Evolutionary conservation across 2,113 vertebrate genomes (phyloP).

Genomic region (Canis aureus): DNA sequence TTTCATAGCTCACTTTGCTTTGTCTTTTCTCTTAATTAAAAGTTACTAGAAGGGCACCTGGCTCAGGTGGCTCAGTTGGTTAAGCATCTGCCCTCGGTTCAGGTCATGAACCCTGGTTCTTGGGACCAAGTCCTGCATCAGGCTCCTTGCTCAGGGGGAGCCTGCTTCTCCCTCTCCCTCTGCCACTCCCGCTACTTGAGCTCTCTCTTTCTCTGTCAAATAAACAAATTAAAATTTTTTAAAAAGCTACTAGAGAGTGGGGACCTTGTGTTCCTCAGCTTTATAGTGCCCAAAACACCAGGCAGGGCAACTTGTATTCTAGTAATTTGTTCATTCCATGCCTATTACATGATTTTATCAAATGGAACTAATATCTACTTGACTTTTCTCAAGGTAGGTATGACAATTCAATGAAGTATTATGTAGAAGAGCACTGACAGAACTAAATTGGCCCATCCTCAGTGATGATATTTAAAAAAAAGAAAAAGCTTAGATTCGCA

Average conservation of each 20-base stretch:
- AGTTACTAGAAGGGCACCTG: background rate
- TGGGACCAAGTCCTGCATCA: background rate
- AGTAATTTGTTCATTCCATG: background rate
- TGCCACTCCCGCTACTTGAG: background rate
- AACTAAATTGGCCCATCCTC: background rate
- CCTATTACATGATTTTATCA: background rate
- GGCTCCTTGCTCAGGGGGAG: background rate
- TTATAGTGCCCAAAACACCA: background rate
- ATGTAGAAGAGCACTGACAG: background rate
- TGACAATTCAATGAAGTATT: background rate
- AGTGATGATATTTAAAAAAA: background rate
- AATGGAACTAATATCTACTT: background rate
- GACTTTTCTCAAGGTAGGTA: slow-evolving; percentile 22
- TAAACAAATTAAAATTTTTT: background rate
- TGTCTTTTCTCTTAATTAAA: slow-evolving; percentile 3
- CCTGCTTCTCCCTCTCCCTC: background rate
- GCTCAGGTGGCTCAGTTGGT: background rate
- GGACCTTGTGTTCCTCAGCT: background rate
- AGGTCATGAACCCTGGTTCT: background rate
- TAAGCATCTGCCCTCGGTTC: background rate
- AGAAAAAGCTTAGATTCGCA: background rate
- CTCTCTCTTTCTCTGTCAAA: background rate
- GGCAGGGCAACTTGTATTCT: background rate
- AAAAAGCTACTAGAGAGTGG: background rate
- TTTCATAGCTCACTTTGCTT: background rate